These are phyloP conservation scores for Ophion ventricosus DNA, from an alignment of 2,888 invertebrate genomes.

Conservation along the genomic window DNA sequence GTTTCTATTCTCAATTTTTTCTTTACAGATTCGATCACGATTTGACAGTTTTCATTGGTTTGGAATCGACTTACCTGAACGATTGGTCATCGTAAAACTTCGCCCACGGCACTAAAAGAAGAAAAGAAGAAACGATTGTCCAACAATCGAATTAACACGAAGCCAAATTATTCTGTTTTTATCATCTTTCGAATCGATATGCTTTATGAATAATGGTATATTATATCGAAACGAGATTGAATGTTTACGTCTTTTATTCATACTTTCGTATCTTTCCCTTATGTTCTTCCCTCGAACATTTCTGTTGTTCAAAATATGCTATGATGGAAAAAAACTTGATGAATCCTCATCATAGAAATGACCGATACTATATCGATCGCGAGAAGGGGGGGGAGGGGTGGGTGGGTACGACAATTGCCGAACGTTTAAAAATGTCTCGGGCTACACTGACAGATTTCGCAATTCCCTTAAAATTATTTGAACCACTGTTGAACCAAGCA, in stretches of 20 bases:
- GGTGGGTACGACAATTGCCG: constrained; percentile 31
- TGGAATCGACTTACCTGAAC: constrained; percentile 88
- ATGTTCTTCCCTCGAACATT: background rate
- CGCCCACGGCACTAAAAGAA: background rate
- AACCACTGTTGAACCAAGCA: constrained; percentile 12
- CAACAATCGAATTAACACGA: constrained; percentile 19
- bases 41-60: constrained; percentile 85
- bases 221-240: background rate
- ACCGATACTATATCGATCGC: background rate
- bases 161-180: constrained; percentile 44
- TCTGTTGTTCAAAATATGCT: background rate
- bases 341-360: background rate
- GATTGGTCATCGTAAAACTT: constrained; percentile 80
- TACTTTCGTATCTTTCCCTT: background rate
- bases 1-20: constrained; percentile 1
- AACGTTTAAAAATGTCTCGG: constrained; percentile 41
- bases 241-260: background rate
- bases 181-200: constrained; percentile 48
- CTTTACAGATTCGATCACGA: constrained; percentile 86
- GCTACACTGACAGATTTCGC: constrained; percentile 32
- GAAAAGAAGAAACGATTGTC: constrained; percentile 35
- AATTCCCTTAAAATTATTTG: constrained; percentile 18
- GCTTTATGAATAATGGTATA: constrained; percentile 45
- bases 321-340: background rate
- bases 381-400: constrained; percentile 14